phyloP scores from a whole-genome alignment of 2,888 invertebrate species.

The Hirtodrosophila histrioides region DNA sequence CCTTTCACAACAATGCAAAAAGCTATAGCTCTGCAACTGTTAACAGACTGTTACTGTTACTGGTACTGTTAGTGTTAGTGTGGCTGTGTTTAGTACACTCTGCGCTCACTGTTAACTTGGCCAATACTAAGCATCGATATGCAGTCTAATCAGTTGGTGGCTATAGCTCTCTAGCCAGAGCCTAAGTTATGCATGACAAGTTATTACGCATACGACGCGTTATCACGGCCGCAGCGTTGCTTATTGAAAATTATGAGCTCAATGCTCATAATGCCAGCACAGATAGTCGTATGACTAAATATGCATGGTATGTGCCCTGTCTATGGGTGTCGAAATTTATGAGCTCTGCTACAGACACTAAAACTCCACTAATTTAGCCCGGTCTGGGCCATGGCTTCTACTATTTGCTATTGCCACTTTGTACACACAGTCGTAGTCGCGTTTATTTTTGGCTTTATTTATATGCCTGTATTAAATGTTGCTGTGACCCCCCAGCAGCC shows the following conservation, averaged over 20 bases:
- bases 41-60: slow-evolving; percentile 12
- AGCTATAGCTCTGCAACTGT: slow-evolving; percentile 6
- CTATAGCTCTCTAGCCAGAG: neutral
- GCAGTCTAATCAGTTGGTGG: slow-evolving; percentile 52
- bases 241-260: slow-evolving; percentile 70
- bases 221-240: slow-evolving; percentile 54
- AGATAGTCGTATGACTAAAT: slow-evolving; percentile 25
- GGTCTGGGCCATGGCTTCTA: slow-evolving; percentile 21
- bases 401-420: slow-evolving; percentile 48
- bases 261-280: slow-evolving; percentile 22
- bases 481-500: neutral
- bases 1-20: slow-evolving; percentile 16
- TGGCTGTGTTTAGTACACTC: slow-evolving; percentile 42
- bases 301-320: slow-evolving; percentile 6
- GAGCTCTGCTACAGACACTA: slow-evolving; percentile 51
- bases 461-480: slow-evolving; percentile 75
- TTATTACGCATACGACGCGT: slow-evolving; percentile 66
- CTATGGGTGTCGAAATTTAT: slow-evolving; percentile 56
- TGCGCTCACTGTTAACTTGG: slow-evolving; percentile 20
- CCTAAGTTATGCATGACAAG: slow-evolving; percentile 42
- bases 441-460: slow-evolving; percentile 67
- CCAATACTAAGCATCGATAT: slow-evolving; percentile 41
- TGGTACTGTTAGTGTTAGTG: neutral
- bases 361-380: slow-evolving; percentile 74
- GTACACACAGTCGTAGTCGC: slow-evolving; percentile 43